Conservation (phyloP, 2,888 invertebrate species). For the Coenonympha glycerion region DNA sequence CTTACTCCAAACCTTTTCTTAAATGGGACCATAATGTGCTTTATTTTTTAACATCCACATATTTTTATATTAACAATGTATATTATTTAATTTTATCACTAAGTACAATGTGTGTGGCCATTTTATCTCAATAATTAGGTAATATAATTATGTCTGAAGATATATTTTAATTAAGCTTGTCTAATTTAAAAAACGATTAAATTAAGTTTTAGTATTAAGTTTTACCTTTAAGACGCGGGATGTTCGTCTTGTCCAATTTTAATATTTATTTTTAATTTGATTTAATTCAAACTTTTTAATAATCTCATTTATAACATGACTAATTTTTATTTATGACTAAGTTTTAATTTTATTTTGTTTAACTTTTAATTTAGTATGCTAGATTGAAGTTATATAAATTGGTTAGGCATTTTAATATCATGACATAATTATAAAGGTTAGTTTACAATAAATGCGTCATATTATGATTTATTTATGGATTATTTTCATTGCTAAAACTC, state of each 20-base stretch:
- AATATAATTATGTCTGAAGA: slow-evolving; percentile 7
- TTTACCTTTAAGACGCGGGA: slow-evolving; percentile 15
- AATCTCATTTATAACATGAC: slow-evolving; percentile 11
- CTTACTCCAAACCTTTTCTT: too few species aligned
- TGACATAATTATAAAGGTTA: slow-evolving; percentile 13
- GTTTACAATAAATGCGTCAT: slow-evolving; percentile 23
- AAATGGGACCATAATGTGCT: too few species aligned
- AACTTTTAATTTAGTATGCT: too few species aligned
- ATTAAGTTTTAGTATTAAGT: slow-evolving; percentile 2
- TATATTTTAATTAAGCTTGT: slow-evolving; percentile 4
- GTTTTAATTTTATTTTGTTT: background rate
- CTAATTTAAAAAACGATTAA: background rate
- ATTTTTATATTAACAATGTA: too few species aligned
- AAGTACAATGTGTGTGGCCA: background rate
- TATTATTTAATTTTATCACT: background rate
- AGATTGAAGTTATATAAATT: too few species aligned
- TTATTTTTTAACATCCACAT: too few species aligned
- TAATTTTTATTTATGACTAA: background rate
- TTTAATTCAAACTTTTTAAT: background rate
- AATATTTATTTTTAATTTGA: background rate
- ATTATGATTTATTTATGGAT: too few species aligned
- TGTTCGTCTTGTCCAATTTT: slow-evolving; percentile 12
- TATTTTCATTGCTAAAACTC: too few species aligned
- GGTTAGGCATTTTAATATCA: too few species aligned
- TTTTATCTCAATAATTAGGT: slow-evolving; percentile 6